A percentile compares a stretch with the other conserved stretches of the same genome.
phyloP scores from a whole-genome alignment of 2,113 vertebrate genomes.

The Heliornis fulica region DNA sequence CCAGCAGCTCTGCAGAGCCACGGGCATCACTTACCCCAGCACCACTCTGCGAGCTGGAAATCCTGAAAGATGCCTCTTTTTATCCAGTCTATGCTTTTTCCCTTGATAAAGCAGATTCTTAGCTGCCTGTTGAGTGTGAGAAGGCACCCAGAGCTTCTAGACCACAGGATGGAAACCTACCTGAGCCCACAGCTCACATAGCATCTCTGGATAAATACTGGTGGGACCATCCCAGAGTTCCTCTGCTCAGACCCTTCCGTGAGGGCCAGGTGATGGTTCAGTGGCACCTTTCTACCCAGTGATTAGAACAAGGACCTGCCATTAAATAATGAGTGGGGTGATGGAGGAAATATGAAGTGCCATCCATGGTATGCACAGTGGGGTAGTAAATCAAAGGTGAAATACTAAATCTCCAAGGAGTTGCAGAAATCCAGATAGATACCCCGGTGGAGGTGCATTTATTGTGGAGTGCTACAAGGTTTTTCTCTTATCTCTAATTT shows the following conservation, averaged over 20 bases:
- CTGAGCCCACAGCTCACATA: background rate
- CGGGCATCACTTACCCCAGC: background rate
- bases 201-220: background rate
- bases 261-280: background rate
- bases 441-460: background rate
- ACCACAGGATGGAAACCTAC: background rate
- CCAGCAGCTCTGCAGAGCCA: background rate
- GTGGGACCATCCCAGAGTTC: background rate
- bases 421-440: conserved; percentile 15
- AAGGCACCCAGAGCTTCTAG: background rate
- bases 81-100: background rate
- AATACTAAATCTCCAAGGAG: conserved; percentile 32
- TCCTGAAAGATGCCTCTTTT: background rate
- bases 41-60: background rate
- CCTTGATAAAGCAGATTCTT: background rate
- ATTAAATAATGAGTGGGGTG: background rate
- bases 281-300: background rate
- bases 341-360: background rate
- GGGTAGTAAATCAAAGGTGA: conserved; percentile 22
- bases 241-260: background rate
- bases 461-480: background rate
- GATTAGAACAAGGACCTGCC: background rate
- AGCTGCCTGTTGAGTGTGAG: background rate
- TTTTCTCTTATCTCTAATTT: conserved; percentile 46
- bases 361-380: background rate